phyloP scores from a whole-genome alignment of 2,888 invertebrate species.

The Sycophila texana region DNA sequence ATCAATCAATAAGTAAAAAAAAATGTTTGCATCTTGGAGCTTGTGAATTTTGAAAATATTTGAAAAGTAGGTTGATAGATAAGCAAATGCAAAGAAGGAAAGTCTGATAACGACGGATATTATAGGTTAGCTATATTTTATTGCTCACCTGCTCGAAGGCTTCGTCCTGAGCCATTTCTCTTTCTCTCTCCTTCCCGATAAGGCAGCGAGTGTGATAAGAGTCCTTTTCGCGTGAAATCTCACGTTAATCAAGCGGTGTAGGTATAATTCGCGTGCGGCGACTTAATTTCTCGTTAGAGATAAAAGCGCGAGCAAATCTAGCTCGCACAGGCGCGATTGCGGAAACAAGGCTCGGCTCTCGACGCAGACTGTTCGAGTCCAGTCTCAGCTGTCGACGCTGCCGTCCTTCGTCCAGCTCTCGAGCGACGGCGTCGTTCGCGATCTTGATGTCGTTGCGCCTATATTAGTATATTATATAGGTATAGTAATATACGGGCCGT shows the following conservation, averaged over 20 bases:
- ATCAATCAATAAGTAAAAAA: not conserved
- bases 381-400: not conserved
- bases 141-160: slow-evolving; percentile 66
- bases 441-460: no score
- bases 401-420: no score
- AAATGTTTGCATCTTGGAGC: not conserved
- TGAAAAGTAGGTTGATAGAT: no score
- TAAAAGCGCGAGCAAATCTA: not conserved
- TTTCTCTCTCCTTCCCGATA: slow-evolving; percentile 1
- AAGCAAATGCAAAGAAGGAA: slow-evolving; percentile 15
- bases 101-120: not conserved
- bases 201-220: slow-evolving; percentile 16
- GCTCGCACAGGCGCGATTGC: not conserved
- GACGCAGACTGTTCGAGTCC: not conserved
- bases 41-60: no score
- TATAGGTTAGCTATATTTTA: slow-evolving; percentile 41
- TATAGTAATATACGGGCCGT: no score
- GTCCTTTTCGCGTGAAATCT: slow-evolving; percentile 38
- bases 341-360: not conserved
- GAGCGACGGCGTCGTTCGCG: no score
- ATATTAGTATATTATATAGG: no score
- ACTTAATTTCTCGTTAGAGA: slow-evolving; percentile 34
- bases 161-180: slow-evolving; percentile 65
- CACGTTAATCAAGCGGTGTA: slow-evolving; percentile 20
- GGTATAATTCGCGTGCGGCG: slow-evolving; percentile 35